These are phyloP conservation scores for Eubasilissa regina DNA, from an alignment of 1,140 invertebrate species.

Conservation along the genomic window DNA sequence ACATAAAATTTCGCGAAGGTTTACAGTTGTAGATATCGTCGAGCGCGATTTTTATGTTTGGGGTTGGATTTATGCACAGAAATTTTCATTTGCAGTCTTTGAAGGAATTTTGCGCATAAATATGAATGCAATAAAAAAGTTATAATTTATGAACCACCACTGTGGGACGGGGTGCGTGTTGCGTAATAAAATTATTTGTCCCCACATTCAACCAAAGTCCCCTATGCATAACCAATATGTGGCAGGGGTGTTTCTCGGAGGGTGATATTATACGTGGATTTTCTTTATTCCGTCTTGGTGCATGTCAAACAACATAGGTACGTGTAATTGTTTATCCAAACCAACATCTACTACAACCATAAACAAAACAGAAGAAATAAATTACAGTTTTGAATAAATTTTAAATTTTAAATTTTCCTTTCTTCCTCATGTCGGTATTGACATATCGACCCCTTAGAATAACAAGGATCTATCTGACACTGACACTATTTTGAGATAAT, in stretches of 20 bases:
- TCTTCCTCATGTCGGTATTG: too few species aligned
- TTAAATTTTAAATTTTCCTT: too few species aligned
- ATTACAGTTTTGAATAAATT: too few species aligned
- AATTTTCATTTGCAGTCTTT: constrained; percentile 9
- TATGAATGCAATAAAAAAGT: neutral
- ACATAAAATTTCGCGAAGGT: too few species aligned
- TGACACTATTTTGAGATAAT: too few species aligned
- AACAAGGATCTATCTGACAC: too few species aligned
- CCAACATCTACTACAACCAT: too few species aligned
- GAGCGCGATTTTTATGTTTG: neutral
- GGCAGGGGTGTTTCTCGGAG: neutral
- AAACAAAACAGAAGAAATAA: too few species aligned
- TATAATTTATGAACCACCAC: constrained; percentile 21
- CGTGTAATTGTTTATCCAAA: neutral
- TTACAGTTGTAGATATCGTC: too few species aligned
- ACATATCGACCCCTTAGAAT: too few species aligned
- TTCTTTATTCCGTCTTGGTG: constrained; percentile 27
- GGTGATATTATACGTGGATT: constrained; percentile 24
- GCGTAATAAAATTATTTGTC: constrained; percentile 54
- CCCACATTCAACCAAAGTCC: constrained; percentile 30
- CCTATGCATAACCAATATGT: constrained; percentile 25
- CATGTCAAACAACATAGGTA: neutral
- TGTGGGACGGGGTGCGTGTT: constrained; percentile 28
- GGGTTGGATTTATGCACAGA: neutral
- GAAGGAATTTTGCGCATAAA: neutral